Evolutionary conservation across 2,888 invertebrate genomes (phyloP).

Genomic region (Gnatocerus cornutus): DNA sequence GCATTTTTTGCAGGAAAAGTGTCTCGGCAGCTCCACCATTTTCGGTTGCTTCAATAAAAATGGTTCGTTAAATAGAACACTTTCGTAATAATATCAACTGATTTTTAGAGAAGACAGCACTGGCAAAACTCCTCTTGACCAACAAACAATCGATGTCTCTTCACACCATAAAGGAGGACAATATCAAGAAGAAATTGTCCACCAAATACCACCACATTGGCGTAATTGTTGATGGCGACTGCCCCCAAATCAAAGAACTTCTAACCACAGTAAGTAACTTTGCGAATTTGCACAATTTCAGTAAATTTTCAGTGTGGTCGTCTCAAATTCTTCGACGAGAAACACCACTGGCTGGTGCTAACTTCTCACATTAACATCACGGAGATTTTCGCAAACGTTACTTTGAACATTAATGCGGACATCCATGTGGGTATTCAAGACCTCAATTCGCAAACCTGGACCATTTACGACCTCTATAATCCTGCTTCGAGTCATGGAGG

Average conservation of each 20-base stretch:
- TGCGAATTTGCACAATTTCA: neutral
- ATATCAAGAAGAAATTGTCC: neutral
- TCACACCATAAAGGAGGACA: slow-evolving; percentile 5
- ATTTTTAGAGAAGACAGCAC: slow-evolving; percentile 15
- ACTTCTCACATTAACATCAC: slow-evolving; percentile 47
- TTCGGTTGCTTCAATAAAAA: slow-evolving; percentile 25
- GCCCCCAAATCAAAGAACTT: slow-evolving; percentile 8
- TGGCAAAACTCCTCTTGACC: slow-evolving; percentile 10
- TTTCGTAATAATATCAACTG: neutral
- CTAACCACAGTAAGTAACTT: slow-evolving; percentile 7
- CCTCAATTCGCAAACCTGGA: slow-evolving; percentile 5
- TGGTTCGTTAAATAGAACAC: slow-evolving; percentile 1
- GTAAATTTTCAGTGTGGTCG: slow-evolving; percentile 55
- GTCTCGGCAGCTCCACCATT: slow-evolving; percentile 19
- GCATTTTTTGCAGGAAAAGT: slow-evolving; percentile 21
- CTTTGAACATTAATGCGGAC: slow-evolving; percentile 58
- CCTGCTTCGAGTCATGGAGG: slow-evolving; percentile 58
- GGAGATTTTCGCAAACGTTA: slow-evolving; percentile 53
- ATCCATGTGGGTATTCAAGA: slow-evolving; percentile 55
- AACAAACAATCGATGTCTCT: neutral
- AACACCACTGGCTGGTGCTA: slow-evolving; percentile 60
- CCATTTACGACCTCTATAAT: slow-evolving; percentile 59
- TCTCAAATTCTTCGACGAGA: slow-evolving; percentile 55
- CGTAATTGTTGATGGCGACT: slow-evolving; percentile 25
- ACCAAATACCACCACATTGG: slow-evolving; percentile 13